Evolutionary conservation across 2,113 vertebrate species (phyloP).

Genomic region (Leptocoma aspasia): DNA sequence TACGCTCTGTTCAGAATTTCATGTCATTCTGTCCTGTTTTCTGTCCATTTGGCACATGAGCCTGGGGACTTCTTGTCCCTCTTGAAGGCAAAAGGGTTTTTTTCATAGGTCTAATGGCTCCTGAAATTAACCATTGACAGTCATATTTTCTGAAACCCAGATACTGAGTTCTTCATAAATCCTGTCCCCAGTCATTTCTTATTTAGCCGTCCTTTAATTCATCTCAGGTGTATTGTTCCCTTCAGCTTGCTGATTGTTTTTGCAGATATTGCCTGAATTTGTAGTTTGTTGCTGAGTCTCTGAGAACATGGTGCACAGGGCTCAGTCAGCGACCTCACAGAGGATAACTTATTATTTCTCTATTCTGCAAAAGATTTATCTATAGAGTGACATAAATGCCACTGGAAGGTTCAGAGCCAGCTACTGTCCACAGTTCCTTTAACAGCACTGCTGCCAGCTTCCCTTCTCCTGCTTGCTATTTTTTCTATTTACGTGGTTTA

Average conservation of each 20-base stretch:
- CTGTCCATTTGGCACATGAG: not conserved
- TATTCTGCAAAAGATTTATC: not conserved
- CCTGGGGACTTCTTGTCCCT: not conserved
- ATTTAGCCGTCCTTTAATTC: not conserved
- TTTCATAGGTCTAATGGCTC: not conserved
- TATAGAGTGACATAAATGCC: not conserved
- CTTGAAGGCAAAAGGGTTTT: not conserved
- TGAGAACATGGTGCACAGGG: not conserved
- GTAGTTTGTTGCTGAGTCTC: not conserved
- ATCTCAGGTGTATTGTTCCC: not conserved
- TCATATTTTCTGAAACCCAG: not conserved
- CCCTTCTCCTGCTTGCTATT: not conserved
- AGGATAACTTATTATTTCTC: not conserved
- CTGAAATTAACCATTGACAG: not conserved
- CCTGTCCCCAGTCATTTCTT: not conserved
- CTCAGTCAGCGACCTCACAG: not conserved
- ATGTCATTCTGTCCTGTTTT: not conserved
- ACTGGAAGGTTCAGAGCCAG: not conserved
- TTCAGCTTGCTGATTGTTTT: not conserved
- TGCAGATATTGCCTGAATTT: rapidly evolving
- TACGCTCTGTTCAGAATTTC: not conserved
- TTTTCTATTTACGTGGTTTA: not conserved
- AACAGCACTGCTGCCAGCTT: not conserved
- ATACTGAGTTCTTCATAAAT: not conserved
- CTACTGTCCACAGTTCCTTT: not conserved